phyloP scores from a whole-genome alignment of 2,113 vertebrate genomes.

The Tachysurus fulvidraco region DNA sequence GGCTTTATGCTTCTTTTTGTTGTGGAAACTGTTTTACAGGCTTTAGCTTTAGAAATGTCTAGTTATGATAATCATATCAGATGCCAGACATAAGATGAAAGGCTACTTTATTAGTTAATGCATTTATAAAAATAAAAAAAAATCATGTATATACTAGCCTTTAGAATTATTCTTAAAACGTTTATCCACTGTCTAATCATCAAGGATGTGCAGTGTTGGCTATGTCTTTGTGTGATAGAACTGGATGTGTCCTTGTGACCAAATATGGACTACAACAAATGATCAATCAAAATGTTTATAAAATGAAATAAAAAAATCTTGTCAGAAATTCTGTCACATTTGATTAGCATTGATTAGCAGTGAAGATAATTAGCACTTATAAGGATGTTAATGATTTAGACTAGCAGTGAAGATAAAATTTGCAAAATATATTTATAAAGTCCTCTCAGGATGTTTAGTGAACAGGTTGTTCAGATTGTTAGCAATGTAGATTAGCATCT shows the following conservation, averaged over 20 bases:
- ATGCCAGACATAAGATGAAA: not conserved
- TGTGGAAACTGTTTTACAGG: slow-evolving; percentile 21
- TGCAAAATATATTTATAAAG: not conserved
- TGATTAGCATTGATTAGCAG: not conserved
- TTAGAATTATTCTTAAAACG: not conserved
- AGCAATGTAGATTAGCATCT: not conserved
- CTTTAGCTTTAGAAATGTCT: slow-evolving; percentile 8
- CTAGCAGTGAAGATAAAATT: not conserved
- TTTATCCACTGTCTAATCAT: too few relatives aligned
- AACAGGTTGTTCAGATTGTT: too few relatives aligned
- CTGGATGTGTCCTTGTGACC: too few relatives aligned
- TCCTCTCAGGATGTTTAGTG: not conserved
- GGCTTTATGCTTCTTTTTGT: not conserved
- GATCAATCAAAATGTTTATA: not conserved
- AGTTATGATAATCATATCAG: not conserved
- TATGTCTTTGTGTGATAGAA: too few relatives aligned
- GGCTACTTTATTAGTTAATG: not conserved
- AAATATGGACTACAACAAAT: not conserved
- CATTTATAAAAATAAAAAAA: not conserved
- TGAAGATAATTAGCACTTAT: not conserved
- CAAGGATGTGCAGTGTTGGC: too few relatives aligned
- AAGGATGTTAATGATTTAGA: not conserved
- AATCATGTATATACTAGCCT: not conserved
- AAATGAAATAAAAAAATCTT: not conserved
- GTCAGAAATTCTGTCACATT: not conserved